Evolutionary conservation across 2,797 vertebrate genomes (phyloP).

Genomic region (Uromys caudimaculatus): DNA sequence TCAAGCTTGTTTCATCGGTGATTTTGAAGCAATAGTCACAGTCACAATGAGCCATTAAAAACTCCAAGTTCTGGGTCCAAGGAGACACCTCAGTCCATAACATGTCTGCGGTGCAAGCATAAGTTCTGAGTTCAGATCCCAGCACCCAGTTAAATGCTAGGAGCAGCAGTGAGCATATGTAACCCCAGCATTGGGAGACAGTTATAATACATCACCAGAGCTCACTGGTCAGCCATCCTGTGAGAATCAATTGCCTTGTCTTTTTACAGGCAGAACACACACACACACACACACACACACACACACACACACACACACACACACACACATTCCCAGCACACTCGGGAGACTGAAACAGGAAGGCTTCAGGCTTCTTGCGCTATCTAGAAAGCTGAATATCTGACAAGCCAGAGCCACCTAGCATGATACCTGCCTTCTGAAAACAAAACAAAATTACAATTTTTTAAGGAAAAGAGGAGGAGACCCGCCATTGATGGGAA

Average conservation of each 20-base stretch:
- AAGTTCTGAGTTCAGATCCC: too few relatives aligned
- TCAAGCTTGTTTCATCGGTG: neutral
- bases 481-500: neutral
- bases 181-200: neutral
- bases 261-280: neutral
- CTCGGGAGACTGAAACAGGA: neutral
- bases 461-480: neutral
- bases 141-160: too few relatives aligned
- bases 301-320: too few relatives aligned
- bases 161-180: neutral
- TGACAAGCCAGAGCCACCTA: too few relatives aligned
- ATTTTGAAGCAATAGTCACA: neutral
- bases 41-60: neutral
- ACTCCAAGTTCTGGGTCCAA: neutral
- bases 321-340: too few relatives aligned
- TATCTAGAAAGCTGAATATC: neutral
- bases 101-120: too few relatives aligned
- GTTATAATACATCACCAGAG: too few relatives aligned
- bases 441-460: neutral
- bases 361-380: neutral
- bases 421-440: too few relatives aligned
- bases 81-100: too few relatives aligned
- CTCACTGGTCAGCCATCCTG: neutral
- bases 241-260: neutral
- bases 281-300: too few relatives aligned